Conservation (phyloP, 2,113 vertebrate genomes). For the Eublepharis macularius region DNA sequence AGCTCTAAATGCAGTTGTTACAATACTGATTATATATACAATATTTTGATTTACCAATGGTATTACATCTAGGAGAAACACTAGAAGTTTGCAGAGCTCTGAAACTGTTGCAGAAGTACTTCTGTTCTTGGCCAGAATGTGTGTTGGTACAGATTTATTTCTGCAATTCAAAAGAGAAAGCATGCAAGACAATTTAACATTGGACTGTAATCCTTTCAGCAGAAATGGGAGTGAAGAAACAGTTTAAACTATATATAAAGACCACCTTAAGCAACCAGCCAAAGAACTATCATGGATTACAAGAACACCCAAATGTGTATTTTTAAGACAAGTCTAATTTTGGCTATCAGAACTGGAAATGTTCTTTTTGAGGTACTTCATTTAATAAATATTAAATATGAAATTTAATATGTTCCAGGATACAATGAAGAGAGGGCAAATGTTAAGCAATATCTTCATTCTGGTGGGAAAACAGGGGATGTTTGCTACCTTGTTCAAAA, state of each 20-base stretch:
- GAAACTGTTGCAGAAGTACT: constrained; percentile 75
- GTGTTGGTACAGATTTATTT: constrained; percentile 62
- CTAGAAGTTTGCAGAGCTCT: constrained; percentile 88
- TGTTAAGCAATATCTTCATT: background rate
- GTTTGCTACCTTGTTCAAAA: background rate
- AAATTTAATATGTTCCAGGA: background rate
- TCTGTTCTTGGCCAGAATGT: constrained; percentile 22
- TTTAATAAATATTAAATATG: no score
- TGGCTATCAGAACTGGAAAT: background rate
- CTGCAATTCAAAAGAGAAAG: constrained; percentile 45
- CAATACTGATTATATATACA: background rate
- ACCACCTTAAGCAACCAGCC: no score
- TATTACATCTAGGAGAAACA: constrained; percentile 93
- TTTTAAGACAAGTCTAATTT: background rate
- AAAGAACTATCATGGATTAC: no score
- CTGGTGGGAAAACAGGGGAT: background rate
- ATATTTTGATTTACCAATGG: constrained; percentile 83
- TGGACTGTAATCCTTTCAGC: background rate
- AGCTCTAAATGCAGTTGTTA: background rate
- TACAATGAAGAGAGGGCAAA: background rate
- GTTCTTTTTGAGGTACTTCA: no score
- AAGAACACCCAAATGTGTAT: no score
- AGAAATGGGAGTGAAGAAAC: constrained; percentile 7
- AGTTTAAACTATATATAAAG: background rate
- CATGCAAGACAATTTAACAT: background rate